Evolutionary conservation across 1,140 invertebrate genomes (phyloP).

Genomic region (Pogonus chalceus): DNA sequence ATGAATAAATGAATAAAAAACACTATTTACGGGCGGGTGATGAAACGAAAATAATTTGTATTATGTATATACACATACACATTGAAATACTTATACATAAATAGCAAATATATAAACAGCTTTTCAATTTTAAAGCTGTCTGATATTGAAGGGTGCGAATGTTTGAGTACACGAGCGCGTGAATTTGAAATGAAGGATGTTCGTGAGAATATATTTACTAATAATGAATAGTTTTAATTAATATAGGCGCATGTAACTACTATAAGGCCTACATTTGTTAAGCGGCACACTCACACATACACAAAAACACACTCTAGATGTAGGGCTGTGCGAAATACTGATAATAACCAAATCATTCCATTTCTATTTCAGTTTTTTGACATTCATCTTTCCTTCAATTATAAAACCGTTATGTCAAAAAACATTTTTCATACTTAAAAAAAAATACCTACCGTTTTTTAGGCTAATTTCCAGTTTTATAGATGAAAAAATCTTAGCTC

Average conservation of each 20-base stretch:
- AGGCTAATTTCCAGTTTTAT: not conserved
- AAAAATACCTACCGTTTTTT: not conserved
- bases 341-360: not conserved
- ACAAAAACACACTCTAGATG: not conserved
- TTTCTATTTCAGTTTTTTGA: not conserved
- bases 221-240: not conserved
- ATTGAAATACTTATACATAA: not conserved
- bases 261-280: constrained; percentile 5
- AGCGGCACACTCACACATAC: not conserved
- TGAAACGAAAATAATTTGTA: no score
- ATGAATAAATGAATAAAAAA: no score
- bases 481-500: constrained; percentile 13
- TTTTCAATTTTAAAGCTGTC: no score
- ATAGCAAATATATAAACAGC: no score
- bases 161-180: not conserved
- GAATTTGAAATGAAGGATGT: not conserved
- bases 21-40: no score
- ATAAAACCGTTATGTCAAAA: not conserved
- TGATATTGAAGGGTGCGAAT: not conserved
- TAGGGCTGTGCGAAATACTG: not conserved
- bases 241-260: not conserved
- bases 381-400: not conserved
- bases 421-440: not conserved
- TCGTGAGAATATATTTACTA: not conserved
- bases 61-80: no score